Conservation (phyloP, 1,140 invertebrate genomes). For the Campoletis sonorensis region DNA sequence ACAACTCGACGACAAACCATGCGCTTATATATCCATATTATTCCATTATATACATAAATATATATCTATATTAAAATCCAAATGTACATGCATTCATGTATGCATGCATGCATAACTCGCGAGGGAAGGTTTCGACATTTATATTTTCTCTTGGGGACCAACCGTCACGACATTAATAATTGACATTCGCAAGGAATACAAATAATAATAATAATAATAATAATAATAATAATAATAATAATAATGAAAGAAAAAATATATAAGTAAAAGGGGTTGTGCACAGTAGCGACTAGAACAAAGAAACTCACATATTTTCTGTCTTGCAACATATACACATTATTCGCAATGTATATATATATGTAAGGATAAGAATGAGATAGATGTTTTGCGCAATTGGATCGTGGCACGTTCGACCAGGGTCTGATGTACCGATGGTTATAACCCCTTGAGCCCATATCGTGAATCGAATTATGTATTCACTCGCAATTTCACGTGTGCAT, state of each 20-base stretch:
- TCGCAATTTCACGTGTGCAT: constrained; percentile 44
- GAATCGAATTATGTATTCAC: constrained; percentile 44
- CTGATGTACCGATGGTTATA: constrained; percentile 25
- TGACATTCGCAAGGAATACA: constrained; percentile 27
- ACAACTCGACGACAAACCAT: constrained; percentile 10
- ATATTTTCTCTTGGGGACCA: constrained; percentile 36
- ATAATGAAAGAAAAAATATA: background rate
- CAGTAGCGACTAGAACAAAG: constrained; percentile 9
- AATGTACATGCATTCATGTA: constrained; percentile 3
- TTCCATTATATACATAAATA: background rate
- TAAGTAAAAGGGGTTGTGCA: constrained; percentile 23
- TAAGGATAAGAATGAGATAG: constrained; percentile 10
- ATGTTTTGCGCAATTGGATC: constrained; percentile 41
- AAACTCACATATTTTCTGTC: constrained; percentile 15
- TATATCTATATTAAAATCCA: background rate
- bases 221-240: background rate
- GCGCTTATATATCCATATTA: background rate
- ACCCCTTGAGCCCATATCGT: constrained; percentile 1
- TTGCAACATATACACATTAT: background rate
- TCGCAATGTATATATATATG: background rate
- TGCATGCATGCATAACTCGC: constrained; percentile 35
- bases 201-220: background rate
- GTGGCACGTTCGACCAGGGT: constrained; percentile 32
- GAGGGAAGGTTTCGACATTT: constrained; percentile 45
- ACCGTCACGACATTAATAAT: constrained; percentile 43